Conservation (phyloP, 2,888 invertebrate species). For the Apoda limacodes region DNA sequence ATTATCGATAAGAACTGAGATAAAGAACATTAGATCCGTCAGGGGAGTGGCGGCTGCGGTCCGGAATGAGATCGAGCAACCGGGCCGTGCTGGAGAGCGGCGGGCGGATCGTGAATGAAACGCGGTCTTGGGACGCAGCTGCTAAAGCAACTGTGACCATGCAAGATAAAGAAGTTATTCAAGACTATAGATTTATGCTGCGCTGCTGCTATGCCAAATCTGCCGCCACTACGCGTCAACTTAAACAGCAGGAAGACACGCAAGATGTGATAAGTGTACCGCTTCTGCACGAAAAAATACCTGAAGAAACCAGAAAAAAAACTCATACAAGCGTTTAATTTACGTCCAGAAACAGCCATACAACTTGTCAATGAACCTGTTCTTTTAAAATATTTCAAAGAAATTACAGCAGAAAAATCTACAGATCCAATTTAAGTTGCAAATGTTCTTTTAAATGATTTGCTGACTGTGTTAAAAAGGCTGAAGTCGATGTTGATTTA, state of each 20-base stretch:
- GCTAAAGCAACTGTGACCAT: constrained; percentile 84
- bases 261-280: constrained; percentile 68
- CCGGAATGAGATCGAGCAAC: constrained; percentile 89
- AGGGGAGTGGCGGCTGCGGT: constrained; percentile 88
- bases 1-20: constrained; percentile 88
- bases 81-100: constrained; percentile 79
- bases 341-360: constrained; percentile 73
- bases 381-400: constrained; percentile 68
- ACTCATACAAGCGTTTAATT: constrained; percentile 67
- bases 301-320: constrained; percentile 75
- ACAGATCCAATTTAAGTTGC: constrained; percentile 71
- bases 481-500: constrained; percentile 50
- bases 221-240: constrained; percentile 85
- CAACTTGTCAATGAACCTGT: constrained; percentile 76
- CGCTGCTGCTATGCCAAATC: constrained; percentile 98
- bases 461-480: constrained; percentile 76
- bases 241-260: constrained; percentile 57
- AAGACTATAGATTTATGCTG: constrained; percentile 92
- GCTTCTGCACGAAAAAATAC: constrained; percentile 71
- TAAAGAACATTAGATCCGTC: constrained; percentile 96
- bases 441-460: constrained; percentile 78
- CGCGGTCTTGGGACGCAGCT: constrained; percentile 85
- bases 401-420: constrained; percentile 50
- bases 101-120: constrained; percentile 85
- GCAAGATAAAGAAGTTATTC: constrained; percentile 95